Base-by-base conservation (phyloP, 1,140 invertebrate species). In the Drosophila elegans region DNA sequence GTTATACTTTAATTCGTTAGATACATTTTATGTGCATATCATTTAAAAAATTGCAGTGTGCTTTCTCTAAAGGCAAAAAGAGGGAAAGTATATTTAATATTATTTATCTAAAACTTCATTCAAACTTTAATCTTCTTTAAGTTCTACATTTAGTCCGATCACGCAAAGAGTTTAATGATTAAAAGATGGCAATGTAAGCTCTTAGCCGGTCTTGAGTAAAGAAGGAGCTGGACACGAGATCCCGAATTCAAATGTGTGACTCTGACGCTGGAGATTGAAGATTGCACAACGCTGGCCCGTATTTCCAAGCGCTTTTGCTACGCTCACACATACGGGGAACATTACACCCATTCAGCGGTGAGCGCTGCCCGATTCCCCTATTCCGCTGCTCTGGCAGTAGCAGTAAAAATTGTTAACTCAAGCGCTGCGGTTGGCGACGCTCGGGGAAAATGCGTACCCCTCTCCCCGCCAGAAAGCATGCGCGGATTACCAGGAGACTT, bases 351-450 rank as follows among this genome's bases (percentile, higher is more conserved):
- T 49, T 63, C 60, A 68, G 45, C 34, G 45, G 45, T 41, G 46
- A 66, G 61, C 45, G 64, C 60, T 51, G 42, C 2, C 27, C 51
- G 67, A 41, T 48, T 38, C 42, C 21, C 39, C 46, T 46, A 4
- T n/a, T 32, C 36, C 44, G 34, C 21, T 16, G 39, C 54, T 44
- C 27, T 34, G 16, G 11, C 67, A 52, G 69, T 52, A 52, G 21
- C 67, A 73, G 69, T 73, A 61, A 73, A 73, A 74, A 49, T 39
- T 74, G 69, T 74, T 42, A 74, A 74, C 72, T 74, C 69, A 55
- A 74, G 71, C 57, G 59, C 69, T 49, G 69, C 57, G 69, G 66
- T 62, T 54, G 42, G 29, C 42, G 29, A 46, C 44, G 42, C 63
- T 36, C 44, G 57, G 51, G 56, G 42, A 62, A 74, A 55, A 74